These are phyloP conservation scores for Laticauda colubrina DNA, from an alignment of 2,113 vertebrate genomes.

Conservation along the genomic window DNA sequence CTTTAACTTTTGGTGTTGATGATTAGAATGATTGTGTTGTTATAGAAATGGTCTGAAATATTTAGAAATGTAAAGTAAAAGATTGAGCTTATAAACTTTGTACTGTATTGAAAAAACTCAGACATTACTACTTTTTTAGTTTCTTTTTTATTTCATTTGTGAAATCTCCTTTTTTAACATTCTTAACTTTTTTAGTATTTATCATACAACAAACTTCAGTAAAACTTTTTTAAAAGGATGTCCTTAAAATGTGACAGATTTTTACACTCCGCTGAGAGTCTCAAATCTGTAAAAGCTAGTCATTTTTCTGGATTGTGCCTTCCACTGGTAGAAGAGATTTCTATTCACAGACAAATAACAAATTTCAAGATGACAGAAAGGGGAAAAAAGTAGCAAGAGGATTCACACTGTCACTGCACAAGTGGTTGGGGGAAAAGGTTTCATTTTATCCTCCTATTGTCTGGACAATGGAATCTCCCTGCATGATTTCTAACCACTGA, in stretches of 20 bases:
- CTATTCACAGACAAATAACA: conserved; percentile 1
- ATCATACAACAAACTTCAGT: not conserved
- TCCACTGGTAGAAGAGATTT: not conserved
- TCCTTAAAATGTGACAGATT: conserved; percentile 20
- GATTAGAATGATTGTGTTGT: not conserved
- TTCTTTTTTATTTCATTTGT: not conserved
- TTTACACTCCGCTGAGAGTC: conserved; percentile 13
- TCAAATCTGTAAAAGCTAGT: conserved; percentile 16
- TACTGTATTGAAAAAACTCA: not conserved
- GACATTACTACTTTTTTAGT: not conserved
- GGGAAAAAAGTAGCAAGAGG: not conserved
- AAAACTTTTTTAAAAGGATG: conserved; percentile 16
- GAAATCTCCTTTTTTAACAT: not conserved
- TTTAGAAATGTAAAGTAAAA: not conserved
- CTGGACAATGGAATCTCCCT: not conserved
- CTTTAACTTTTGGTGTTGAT: not conserved
- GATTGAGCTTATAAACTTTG: not conserved
- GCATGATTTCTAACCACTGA: not conserved
- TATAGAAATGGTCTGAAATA: not conserved
- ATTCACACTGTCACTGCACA: not conserved
- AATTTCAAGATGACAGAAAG: not conserved
- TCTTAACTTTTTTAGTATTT: not conserved
- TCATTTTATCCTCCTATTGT: not conserved
- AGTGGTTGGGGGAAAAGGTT: not conserved
- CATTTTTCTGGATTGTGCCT: not conserved